These are phyloP conservation scores for Apantesis nais DNA, from an alignment of 2,888 invertebrate species.

Conservation along the genomic window DNA sequence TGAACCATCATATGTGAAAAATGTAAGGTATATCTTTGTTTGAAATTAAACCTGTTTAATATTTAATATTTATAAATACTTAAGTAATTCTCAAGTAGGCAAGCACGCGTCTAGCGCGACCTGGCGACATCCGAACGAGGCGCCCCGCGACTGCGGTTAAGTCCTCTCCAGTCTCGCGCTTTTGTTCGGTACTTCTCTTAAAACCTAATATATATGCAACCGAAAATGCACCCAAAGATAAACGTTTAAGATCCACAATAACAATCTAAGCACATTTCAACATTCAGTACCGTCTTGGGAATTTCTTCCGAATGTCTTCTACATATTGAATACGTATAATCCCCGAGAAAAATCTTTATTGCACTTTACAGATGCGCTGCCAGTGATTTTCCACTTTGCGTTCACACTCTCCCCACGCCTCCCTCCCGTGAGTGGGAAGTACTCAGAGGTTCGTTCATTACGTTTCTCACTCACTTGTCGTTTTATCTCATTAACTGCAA, in stretches of 20 bases:
- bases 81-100: neutral
- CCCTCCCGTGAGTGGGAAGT: no score
- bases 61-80: neutral
- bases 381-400: constrained; percentile 52
- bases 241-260: neutral
- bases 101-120: neutral
- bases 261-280: constrained; percentile 14
- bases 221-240: neutral
- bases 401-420: neutral
- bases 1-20: no score
- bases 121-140: neutral
- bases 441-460: neutral
- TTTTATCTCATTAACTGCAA: neutral
- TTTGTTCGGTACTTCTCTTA: constrained; percentile 2
- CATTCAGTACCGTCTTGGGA: constrained; percentile 36
- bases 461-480: neutral
- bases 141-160: neutral
- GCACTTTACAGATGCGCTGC: constrained; percentile 56
- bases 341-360: constrained; percentile 53
- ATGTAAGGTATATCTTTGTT: no score
- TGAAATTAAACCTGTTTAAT: no score
- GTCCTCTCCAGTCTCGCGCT: neutral
- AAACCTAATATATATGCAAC: neutral
- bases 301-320: constrained; percentile 50
- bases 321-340: constrained; percentile 51